phyloP scores from a whole-genome alignment of 2,113 vertebrate species.

The Chascanopsetta lugubris region DNA sequence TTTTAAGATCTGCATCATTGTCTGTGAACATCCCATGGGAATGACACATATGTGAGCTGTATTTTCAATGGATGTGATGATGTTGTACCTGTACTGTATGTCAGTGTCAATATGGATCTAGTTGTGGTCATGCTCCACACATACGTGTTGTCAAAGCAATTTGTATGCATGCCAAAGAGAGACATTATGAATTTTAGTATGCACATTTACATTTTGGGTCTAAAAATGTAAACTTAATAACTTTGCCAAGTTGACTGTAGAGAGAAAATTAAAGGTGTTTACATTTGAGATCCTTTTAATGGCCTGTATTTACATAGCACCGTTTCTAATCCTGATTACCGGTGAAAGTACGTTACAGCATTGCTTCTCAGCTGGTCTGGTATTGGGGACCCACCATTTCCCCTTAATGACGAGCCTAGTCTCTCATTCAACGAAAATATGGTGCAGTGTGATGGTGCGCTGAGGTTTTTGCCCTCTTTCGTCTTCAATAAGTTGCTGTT shows the following conservation, averaged over 20 bases:
- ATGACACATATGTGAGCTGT: conserved; percentile 43
- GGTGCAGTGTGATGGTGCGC: too few species aligned
- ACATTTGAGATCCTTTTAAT: conserved; percentile 41
- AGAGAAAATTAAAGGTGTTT: conserved; percentile 64
- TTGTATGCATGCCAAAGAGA: conserved; percentile 84
- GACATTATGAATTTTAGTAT: conserved; percentile 62
- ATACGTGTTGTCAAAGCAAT: conserved; percentile 59
- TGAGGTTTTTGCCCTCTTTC: too few species aligned
- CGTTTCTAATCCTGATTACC: too few species aligned
- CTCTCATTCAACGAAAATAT: too few species aligned
- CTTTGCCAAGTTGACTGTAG: conserved; percentile 57
- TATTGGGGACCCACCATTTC: too few species aligned
- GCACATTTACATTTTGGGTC: conserved; percentile 72
- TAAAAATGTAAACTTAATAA: conserved; percentile 60
- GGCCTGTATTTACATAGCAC: too few species aligned
- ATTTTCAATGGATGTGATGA: conserved; percentile 36
- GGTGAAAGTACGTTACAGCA: too few species aligned
- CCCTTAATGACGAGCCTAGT: too few species aligned
- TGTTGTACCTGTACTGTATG: conserved; percentile 57
- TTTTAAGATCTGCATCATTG: conserved; percentile 11
- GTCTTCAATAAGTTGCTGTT: too few species aligned
- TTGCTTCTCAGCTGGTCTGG: too few species aligned
- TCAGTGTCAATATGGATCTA: conserved; percentile 60
- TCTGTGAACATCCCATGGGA: conserved; percentile 29
- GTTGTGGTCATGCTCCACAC: conserved; percentile 49